Conservation (phyloP, 2,797 vertebrate species). For the Harpagifer antarcticus region DNA sequence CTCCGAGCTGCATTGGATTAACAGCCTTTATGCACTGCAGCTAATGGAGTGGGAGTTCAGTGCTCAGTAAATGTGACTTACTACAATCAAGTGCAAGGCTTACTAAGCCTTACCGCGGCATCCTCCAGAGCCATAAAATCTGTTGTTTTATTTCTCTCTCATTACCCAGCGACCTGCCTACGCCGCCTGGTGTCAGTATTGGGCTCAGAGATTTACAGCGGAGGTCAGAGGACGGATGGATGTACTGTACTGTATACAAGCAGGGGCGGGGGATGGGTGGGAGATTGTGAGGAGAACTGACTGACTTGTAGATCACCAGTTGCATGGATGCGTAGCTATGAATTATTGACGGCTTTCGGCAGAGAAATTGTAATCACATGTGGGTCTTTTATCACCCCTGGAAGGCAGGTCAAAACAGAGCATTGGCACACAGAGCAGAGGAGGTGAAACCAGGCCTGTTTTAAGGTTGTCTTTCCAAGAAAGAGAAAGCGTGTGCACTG, state of each 20-base stretch:
- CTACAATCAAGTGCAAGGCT: conserved; percentile 69
- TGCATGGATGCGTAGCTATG: conserved; percentile 38
- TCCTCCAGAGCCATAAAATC: conserved; percentile 66
- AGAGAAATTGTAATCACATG: conserved; percentile 39
- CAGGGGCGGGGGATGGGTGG: background rate
- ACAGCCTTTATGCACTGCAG: conserved; percentile 71
- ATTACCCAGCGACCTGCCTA: conserved; percentile 51
- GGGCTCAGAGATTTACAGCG: conserved; percentile 61
- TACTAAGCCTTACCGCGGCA: conserved; percentile 54
- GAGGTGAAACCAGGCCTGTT: conserved; percentile 15
- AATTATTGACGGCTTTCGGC: conserved; percentile 55
- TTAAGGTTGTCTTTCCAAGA: conserved; percentile 30
- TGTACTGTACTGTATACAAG: conserved; percentile 39
- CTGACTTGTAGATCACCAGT: conserved; percentile 34
- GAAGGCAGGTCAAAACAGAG: conserved; percentile 34
- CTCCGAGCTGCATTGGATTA: conserved; percentile 55
- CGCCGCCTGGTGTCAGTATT: conserved; percentile 79
- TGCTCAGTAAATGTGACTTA: conserved; percentile 75
- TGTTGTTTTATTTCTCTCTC: conserved; percentile 56
- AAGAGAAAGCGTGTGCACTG: conserved; percentile 5
- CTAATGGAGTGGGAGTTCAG: conserved; percentile 76
- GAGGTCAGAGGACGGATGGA: conserved; percentile 55
- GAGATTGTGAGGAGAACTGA: conserved; percentile 24
- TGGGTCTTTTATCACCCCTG: conserved; percentile 38
- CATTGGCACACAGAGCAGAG: background rate